Base-by-base conservation (phyloP, 2,797 vertebrate genomes). In the Phoxinus dragarum region DNA sequence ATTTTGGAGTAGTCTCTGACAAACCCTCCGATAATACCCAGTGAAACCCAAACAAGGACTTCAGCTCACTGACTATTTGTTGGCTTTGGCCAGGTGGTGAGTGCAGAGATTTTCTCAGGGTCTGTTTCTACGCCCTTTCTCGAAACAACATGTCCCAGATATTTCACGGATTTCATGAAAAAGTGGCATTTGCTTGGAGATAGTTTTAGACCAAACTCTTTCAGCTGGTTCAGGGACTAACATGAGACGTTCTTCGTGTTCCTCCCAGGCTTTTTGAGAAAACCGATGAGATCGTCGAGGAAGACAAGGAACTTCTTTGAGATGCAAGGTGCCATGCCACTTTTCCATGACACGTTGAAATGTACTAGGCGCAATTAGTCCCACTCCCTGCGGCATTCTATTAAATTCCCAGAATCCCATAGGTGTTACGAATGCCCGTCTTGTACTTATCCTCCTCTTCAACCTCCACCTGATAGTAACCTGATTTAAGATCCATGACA, bases 1-100 rank as follows among this genome's bases (percentile, higher is more conserved):
- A 84, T 80, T 42, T 84, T 87, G 19, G 77, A 84, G n/a, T 42
- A 87, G 12, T 84, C 86, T 54, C 44, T 74, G 0, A 80, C n/a
- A 7, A 87, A 84, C 40, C 71, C n/a, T 56, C 17, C 31, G 7
- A 16, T 81, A 81, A 66, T 81, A 86, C 8, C 77, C 77, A 5
- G 52, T 44, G 36, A 85, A 85, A 1, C 77, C 77, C 0, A 85
- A 44, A 14, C n/a, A 85, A 80, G 8, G 76, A 73, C 23, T 80
- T 71, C 0, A 85, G 3, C 7, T 75, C 27, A 52, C 47, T 49
- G 47, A 75, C n/a, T 52, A 27, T 75, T 75, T 31, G 27, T 36
- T 1, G 8, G 73, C 16, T 36, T 49, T 17, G 73, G 73, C 44
- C 73, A 75, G 73, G 27, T 75, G 47, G 4, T 54, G 52, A 9